These are phyloP conservation scores for Alcedo quadribrachys DNA, from an alignment of 2,797 vertebrate species.

Conservation along the genomic window DNA sequence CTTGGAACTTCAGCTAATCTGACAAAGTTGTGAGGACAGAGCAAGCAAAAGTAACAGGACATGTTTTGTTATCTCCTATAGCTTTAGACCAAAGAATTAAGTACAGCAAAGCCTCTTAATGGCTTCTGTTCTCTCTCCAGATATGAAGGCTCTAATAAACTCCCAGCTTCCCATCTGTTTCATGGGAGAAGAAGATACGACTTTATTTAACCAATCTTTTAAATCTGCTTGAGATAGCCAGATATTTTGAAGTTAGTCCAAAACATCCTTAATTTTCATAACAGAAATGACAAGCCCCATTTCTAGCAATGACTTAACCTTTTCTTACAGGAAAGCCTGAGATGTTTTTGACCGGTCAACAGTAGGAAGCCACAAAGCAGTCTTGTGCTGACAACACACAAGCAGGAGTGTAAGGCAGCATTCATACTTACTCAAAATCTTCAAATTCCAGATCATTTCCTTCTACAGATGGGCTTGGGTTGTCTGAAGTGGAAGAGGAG, in stretches of 20 bases:
- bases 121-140: not conserved
- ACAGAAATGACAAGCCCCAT: not conserved
- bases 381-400: not conserved
- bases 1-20: not conserved
- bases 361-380: not conserved
- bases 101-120: not conserved
- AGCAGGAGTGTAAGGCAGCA: slow-evolving; percentile 21
- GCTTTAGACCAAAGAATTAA: not conserved
- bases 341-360: not conserved
- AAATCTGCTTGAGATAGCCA: not conserved
- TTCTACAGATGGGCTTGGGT: slow-evolving; percentile 86
- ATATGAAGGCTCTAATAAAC: not conserved
- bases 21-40: not conserved
- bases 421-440: slow-evolving; percentile 92
- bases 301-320: slow-evolving; percentile 6
- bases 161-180: not conserved
- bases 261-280: not conserved
- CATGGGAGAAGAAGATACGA: not conserved
- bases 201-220: not conserved
- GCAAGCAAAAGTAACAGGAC: not conserved
- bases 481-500: slow-evolving; percentile 84
- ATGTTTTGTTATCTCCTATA: not conserved
- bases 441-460: slow-evolving; percentile 95
- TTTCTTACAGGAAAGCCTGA: not conserved
- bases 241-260: not conserved